These are phyloP conservation scores for Solenodon paradoxus DNA, from an alignment of 2,113 vertebrate species.

Conservation along the genomic window DNA sequence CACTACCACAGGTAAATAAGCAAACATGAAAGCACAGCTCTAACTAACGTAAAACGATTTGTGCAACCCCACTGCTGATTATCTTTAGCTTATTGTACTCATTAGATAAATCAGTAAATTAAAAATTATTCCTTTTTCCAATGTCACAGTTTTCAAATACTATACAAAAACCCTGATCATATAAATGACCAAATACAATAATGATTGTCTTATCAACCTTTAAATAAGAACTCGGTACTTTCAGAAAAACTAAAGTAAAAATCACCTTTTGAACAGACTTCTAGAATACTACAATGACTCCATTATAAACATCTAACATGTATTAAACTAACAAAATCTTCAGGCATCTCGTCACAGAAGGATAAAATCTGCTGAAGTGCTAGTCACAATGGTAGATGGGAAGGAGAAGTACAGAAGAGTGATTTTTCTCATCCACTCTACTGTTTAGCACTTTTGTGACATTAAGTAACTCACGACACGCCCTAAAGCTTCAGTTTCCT, in stretches of 20 bases:
- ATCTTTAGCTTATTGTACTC: conserved; percentile 30
- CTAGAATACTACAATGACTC: background rate
- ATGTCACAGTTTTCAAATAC: background rate
- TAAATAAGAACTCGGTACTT: background rate
- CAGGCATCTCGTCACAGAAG: background rate
- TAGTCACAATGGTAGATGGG: background rate
- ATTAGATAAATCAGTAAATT: conserved; percentile 50
- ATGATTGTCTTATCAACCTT: background rate
- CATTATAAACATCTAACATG: background rate
- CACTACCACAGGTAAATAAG: background rate
- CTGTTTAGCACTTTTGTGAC: background rate
- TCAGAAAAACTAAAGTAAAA: background rate
- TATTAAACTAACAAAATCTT: background rate
- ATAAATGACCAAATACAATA: background rate
- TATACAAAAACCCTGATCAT: background rate
- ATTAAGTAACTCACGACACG: background rate
- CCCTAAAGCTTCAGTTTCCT: background rate
- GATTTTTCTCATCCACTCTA: background rate
- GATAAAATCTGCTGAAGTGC: background rate
- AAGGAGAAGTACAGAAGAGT: background rate
- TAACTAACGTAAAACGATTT: conserved; percentile 28
- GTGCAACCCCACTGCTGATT: background rate
- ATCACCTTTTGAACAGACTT: background rate
- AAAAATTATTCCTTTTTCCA: conserved; percentile 42
- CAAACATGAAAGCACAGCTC: conserved; percentile 16